Conservation (phyloP, 2,888 invertebrate species). For the Pammene aurita region DNA sequence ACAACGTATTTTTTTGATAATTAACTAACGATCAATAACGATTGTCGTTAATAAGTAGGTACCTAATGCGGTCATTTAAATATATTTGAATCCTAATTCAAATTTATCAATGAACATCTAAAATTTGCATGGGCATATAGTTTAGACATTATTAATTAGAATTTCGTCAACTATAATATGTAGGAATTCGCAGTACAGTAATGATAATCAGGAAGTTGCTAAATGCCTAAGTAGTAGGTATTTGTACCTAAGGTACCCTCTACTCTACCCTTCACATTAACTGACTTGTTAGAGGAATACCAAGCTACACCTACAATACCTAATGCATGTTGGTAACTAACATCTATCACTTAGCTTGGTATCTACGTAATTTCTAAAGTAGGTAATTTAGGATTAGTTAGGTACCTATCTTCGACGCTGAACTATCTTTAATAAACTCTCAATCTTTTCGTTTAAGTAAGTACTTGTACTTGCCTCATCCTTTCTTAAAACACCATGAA, state of each 20-base stretch:
- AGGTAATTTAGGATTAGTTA: too few relatives aligned
- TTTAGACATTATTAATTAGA: constrained; percentile 4
- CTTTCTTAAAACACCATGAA: constrained; percentile 1
- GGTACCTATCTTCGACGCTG: too few relatives aligned
- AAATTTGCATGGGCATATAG: not conserved
- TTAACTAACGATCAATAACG: constrained; percentile 12
- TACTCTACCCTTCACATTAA: too few relatives aligned
- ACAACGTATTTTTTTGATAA: constrained; percentile 1
- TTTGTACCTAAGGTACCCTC: not conserved
- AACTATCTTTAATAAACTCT: too few relatives aligned
- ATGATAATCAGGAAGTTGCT: too few relatives aligned
- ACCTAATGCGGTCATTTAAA: constrained; percentile 7
- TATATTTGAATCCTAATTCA: not conserved
- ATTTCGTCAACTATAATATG: not conserved
- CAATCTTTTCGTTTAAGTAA: not conserved
- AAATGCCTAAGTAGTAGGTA: too few relatives aligned
- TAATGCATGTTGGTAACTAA: too few relatives aligned
- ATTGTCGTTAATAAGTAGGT: constrained; percentile 7
- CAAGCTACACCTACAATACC: too few relatives aligned
- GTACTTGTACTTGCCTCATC: not conserved
- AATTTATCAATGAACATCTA: constrained; percentile 3
- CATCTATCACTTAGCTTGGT: too few relatives aligned
- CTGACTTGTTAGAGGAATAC: too few relatives aligned
- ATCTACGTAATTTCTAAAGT: too few relatives aligned
- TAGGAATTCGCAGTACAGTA: too few relatives aligned